A percentile compares a stretch with the other conserved stretches of the same genome.
Conservation (phyloP, 2,113 vertebrate species). For the Mohoua ochrocephala region DNA sequence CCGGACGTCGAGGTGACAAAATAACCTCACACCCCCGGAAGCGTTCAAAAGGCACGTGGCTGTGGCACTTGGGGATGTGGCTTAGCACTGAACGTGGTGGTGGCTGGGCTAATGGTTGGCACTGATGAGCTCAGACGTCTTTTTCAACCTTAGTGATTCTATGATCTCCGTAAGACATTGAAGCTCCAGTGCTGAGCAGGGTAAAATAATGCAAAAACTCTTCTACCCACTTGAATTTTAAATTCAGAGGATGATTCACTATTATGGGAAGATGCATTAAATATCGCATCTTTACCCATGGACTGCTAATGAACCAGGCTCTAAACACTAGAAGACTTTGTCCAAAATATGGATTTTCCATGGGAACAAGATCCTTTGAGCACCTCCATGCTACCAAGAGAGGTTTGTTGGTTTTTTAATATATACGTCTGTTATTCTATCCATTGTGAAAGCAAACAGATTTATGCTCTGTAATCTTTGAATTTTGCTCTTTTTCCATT, state of each 20-base stretch:
- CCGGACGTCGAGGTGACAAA: rapidly evolving
- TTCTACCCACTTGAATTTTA: conserved; percentile 44
- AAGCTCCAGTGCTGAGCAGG: background rate
- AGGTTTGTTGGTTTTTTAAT: background rate
- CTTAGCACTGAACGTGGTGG: background rate
- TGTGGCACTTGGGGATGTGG: background rate
- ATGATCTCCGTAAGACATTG: background rate
- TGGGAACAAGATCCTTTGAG: background rate
- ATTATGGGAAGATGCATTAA: conserved; percentile 40
- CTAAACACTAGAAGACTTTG: background rate
- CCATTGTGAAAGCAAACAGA: background rate
- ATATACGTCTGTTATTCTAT: background rate
- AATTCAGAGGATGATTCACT: conserved; percentile 30
- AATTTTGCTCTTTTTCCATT: background rate
- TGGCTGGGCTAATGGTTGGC: background rate
- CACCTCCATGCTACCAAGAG: background rate
- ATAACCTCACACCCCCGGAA: background rate
- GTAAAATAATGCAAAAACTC: conserved; percentile 29
- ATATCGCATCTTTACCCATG: background rate
- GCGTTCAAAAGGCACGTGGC: background rate
- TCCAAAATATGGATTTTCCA: background rate
- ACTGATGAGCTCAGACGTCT: background rate
- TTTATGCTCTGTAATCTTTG: background rate
- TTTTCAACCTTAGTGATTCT: background rate
- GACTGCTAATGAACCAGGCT: conserved; percentile 27